phyloP scores from a whole-genome alignment of 2,113 vertebrate genomes.

The Ovibos moschatus region DNA sequence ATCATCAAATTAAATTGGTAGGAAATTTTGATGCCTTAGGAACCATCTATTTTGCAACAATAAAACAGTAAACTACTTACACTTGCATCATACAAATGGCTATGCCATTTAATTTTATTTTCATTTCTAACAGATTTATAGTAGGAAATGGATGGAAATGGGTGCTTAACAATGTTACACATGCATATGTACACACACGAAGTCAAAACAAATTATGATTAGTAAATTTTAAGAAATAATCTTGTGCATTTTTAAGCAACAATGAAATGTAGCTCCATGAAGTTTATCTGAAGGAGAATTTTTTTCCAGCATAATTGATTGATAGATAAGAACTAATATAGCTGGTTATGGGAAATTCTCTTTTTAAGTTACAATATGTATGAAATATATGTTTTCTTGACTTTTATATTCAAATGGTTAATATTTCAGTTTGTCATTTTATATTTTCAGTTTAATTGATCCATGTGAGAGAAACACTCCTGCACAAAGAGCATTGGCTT shows the following conservation, averaged over 20 bases:
- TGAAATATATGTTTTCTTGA: neutral
- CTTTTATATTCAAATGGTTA: conserved; percentile 20
- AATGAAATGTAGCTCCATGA: neutral
- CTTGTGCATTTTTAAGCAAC: neutral
- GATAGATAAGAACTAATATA: accelerated
- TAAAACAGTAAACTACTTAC: neutral
- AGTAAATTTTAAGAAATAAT: conserved; percentile 29
- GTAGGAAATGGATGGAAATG: neutral
- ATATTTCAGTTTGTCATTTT: conserved; percentile 12
- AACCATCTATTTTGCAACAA: neutral
- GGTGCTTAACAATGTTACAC: neutral
- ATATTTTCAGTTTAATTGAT: conserved; percentile 21
- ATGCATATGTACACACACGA: neutral
- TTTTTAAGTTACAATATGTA: neutral
- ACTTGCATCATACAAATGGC: neutral
- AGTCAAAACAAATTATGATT: neutral
- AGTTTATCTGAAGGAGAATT: neutral
- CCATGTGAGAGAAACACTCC: neutral
- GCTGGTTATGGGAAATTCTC: neutral
- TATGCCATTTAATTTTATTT: neutral
- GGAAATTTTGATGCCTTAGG: neutral
- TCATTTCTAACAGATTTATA: neutral
- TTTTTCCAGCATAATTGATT: neutral
- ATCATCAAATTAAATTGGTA: neutral
- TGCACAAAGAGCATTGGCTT: neutral